A percentile compares a stretch with the other conserved stretches of the same genome.
Evolutionary conservation across 1,140 invertebrate species (phyloP).

Genomic region (Bombus breviceps): DNA sequence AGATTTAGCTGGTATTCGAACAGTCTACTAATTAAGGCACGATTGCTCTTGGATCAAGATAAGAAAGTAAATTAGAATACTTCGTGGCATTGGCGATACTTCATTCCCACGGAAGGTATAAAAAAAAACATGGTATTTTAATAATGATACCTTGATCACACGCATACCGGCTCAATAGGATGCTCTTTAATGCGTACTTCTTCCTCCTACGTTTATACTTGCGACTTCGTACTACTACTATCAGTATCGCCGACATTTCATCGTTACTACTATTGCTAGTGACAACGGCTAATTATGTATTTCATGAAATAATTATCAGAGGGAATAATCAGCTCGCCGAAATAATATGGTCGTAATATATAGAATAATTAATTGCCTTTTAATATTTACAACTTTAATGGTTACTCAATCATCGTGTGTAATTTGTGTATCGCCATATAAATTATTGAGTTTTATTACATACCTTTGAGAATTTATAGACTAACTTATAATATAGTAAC

Average conservation of each 20-base stretch:
- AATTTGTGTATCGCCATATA: too few relatives aligned
- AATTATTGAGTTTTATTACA: too few relatives aligned
- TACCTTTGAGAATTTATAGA: too few relatives aligned
- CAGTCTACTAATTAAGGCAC: not conserved
- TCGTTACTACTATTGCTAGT: slow-evolving; percentile 5
- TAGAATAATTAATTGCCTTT: too few relatives aligned
- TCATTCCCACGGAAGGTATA: not conserved
- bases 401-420: too few relatives aligned
- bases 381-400: too few relatives aligned
- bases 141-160: not conserved
- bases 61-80: not conserved
- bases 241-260: not conserved
- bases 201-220: slow-evolving; percentile 35
- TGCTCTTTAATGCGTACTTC: not conserved
- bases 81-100: not conserved
- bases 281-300: slow-evolving; percentile 23
- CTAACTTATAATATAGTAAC: too few relatives aligned
- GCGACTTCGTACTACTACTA: slow-evolving; percentile 10
- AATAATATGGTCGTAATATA: too few relatives aligned
- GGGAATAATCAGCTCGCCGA: slow-evolving; percentile 11
- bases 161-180: not conserved
- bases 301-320: slow-evolving; percentile 31
- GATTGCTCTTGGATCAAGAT: not conserved
- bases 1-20: not conserved
- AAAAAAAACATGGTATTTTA: not conserved